Percentiles rank a stretch among this genome's conserved stretches.
phyloP scores from a whole-genome alignment of 2,113 vertebrate genomes.

The Ictidomys tridecemlineatus region DNA sequence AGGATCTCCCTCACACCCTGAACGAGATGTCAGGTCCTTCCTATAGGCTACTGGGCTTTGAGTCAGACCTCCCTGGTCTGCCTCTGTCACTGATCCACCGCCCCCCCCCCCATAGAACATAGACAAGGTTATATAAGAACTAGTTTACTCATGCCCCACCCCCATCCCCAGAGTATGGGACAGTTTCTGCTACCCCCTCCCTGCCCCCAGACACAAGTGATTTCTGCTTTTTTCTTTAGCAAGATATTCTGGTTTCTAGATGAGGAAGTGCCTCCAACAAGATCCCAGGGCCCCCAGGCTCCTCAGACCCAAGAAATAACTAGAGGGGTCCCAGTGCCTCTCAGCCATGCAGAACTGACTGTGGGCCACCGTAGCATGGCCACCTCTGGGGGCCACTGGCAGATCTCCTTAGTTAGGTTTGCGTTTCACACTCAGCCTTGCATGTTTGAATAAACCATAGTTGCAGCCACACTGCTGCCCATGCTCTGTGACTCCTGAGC shows the following conservation, averaged over 20 bases:
- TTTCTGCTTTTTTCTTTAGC: constrained; percentile 68
- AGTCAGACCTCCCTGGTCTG: background rate
- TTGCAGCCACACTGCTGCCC: background rate
- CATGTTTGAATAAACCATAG: constrained; percentile 73
- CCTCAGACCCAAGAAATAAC: background rate
- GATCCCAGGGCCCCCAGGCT: background rate
- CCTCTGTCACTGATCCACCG: background rate
- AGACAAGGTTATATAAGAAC: background rate
- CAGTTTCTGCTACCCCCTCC: constrained; percentile 18
- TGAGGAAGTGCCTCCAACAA: background rate
- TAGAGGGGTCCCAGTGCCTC: background rate
- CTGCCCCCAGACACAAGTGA: background rate
- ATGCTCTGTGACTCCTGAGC: background rate
- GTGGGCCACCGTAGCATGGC: background rate
- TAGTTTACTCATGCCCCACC: background rate
- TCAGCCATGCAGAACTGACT: background rate
- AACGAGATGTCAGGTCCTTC: background rate
- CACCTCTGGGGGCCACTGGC: background rate
- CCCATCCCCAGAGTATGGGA: background rate
- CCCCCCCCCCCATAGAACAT: too few species aligned
- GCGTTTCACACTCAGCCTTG: constrained; percentile 54
- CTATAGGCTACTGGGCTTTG: background rate
- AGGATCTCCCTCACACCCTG: background rate
- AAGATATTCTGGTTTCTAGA: constrained; percentile 53
- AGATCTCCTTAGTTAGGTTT: constrained; percentile 5